Percentiles rank a stretch among this genome's conserved stretches.
These are phyloP conservation scores for Chionodraco myersi DNA, from an alignment of 2,113 vertebrate genomes.

Conservation along the genomic window DNA sequence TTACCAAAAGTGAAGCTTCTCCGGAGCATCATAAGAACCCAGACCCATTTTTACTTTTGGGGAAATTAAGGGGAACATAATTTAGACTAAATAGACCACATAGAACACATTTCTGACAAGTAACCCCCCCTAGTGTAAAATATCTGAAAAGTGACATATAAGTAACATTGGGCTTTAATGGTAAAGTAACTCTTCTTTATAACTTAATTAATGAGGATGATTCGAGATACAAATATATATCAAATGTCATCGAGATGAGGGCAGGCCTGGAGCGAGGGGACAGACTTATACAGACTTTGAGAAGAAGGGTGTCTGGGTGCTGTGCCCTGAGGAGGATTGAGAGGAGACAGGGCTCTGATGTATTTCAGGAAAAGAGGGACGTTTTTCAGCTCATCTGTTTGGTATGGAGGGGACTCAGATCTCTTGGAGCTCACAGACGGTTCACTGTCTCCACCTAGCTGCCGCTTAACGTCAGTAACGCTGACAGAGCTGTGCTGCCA, in stretches of 20 bases:
- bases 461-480: not conserved
- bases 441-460: conserved; percentile 27
- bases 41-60: too few relatives aligned
- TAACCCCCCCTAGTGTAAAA: too few relatives aligned
- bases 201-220: too few relatives aligned
- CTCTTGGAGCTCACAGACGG: not conserved
- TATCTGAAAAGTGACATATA: too few relatives aligned
- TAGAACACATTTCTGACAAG: too few relatives aligned
- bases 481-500: not conserved
- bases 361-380: not conserved
- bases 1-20: not conserved
- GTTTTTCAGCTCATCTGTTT: not conserved
- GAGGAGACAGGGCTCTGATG: not conserved
- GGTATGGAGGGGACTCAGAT: not conserved
- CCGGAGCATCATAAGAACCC: not conserved
- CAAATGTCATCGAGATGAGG: not conserved
- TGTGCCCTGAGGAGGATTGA: not conserved
- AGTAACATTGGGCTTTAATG: too few relatives aligned
- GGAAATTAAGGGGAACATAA: too few relatives aligned
- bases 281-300: not conserved
- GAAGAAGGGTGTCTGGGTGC: not conserved
- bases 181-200: too few relatives aligned
- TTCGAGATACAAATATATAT: too few relatives aligned
- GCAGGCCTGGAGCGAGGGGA: not conserved
- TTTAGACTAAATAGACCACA: too few relatives aligned